Evolutionary conservation across 2,113 vertebrate species (phyloP).

Genomic region (Mus spicilegus): DNA sequence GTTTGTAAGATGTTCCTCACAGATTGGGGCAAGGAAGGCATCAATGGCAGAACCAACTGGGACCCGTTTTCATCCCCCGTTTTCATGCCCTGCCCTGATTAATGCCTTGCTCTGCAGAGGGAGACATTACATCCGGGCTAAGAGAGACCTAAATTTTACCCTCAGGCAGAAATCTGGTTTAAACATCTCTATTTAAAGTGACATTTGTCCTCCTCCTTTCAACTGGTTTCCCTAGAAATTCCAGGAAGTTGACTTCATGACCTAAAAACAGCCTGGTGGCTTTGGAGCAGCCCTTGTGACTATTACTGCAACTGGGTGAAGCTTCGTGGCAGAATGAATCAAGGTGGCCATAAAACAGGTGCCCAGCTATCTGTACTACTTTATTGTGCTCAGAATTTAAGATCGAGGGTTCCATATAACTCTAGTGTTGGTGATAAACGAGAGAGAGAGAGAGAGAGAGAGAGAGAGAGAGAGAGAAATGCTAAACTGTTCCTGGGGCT

Average conservation of each 20-base stretch:
- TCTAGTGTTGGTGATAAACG: slow-evolving; percentile 70
- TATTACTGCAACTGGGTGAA: slow-evolving; percentile 78
- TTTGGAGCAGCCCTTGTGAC: slow-evolving; percentile 85
- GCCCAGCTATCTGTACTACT: slow-evolving; percentile 86
- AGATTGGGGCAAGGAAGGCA: slow-evolving; percentile 77
- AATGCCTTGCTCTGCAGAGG: slow-evolving; percentile 90
- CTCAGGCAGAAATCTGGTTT: slow-evolving; percentile 91
- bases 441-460: not conserved
- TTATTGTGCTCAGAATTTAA: slow-evolving; percentile 64
- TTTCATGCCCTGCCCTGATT: slow-evolving; percentile 89
- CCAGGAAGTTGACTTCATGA: slow-evolving; percentile 91
- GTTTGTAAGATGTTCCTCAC: slow-evolving; percentile 83
- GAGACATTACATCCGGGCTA: slow-evolving; percentile 90
- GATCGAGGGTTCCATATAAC: slow-evolving; percentile 48
- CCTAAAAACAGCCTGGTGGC: slow-evolving; percentile 88
- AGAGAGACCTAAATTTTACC: slow-evolving; percentile 91
- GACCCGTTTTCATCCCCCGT: slow-evolving; percentile 83
- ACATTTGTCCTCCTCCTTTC: slow-evolving; percentile 92
- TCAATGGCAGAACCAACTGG: slow-evolving; percentile 84
- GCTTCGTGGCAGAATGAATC: slow-evolving; percentile 85
- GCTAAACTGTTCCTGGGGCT: slow-evolving; percentile 62
- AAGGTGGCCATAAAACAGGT: slow-evolving; percentile 92
- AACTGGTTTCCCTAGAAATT: slow-evolving; percentile 92
- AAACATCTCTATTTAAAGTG: slow-evolving; percentile 93
- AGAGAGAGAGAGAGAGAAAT: not conserved